Percentiles rank a stretch among this genome's conserved stretches.
These are phyloP conservation scores for Xylota sylvarum DNA, from an alignment of 2,888 invertebrate genomes.

Conservation along the genomic window DNA sequence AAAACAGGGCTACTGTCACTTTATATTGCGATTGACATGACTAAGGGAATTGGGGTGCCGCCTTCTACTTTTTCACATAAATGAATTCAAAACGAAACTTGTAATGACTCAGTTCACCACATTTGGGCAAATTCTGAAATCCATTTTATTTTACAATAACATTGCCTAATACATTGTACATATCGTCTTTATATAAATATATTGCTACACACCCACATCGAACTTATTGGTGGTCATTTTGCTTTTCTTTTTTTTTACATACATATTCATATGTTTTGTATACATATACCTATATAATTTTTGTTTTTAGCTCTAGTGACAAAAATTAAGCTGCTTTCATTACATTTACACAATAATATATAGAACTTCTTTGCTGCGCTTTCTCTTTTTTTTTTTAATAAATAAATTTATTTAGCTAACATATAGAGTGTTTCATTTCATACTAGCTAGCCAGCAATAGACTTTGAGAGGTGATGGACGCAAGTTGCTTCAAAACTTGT, in stretches of 20 bases:
- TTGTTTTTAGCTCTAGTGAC: constrained; percentile 26
- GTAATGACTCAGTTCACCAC: constrained; percentile 51
- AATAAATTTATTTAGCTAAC: constrained; percentile 52
- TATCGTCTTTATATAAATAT: constrained; percentile 68
- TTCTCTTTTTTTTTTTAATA: constrained; percentile 4
- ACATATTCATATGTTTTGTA: constrained; percentile 27
- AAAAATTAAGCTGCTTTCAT: constrained; percentile 50
- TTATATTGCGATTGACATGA: no score
- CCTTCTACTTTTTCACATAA: background rate
- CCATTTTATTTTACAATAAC: constrained; percentile 72
- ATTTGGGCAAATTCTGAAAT: constrained; percentile 44
- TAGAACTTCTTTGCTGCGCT: constrained; percentile 32
- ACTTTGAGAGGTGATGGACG: background rate
- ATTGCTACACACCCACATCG: constrained; percentile 73
- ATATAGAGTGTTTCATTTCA: background rate
- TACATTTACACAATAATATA: constrained; percentile 43
- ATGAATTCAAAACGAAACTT: background rate
- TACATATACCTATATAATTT: constrained; percentile 36
- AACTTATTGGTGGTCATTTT: constrained; percentile 70
- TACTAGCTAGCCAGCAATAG: background rate
- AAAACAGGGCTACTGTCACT: no score
- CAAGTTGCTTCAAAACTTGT: background rate
- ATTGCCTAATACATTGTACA: constrained; percentile 72
- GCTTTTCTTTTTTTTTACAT: constrained; percentile 35
- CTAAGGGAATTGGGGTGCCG: background rate